Base-by-base conservation (phyloP, 2,113 vertebrate genomes). In the Ictidomys tridecemlineatus region DNA sequence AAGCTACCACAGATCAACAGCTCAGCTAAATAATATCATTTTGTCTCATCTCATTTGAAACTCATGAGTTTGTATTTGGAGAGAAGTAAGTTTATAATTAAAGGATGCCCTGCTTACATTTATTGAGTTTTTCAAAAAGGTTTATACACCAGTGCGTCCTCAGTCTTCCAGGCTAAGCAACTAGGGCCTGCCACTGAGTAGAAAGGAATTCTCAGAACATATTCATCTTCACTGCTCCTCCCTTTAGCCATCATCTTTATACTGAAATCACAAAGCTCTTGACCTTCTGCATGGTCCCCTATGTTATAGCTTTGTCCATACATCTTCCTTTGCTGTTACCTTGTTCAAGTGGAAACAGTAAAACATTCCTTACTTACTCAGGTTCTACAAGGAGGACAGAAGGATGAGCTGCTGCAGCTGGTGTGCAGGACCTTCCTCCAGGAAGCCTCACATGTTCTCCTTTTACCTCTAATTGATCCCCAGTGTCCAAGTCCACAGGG, bases 201-300 rank as follows among this genome's bases (percentile, higher is more conserved):
- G 14, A 32, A 88, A 8, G 0, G 24, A 53, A 48, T 28, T 42
- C 18, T 37, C 0, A 79, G 4, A 9, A 26, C 65, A 1, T 2
- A 51, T 24, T 8, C 5, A 8, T 45, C 8, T 26, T 86, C 37
- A 39, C 12, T 34, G 0, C 18, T 61, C 5, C 37, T 20, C 51
- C 5, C 6, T 8, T 14, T 58, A 32, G n/a, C 61, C n/a, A n/a
- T 26, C 34, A 10, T 70, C 53, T 28, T 72, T 32, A 34, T 34
- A 30, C 32, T 69, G 30, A 34, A 34, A 34, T 69, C 18, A 30
- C 30, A 34, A 32, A 69, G 14, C 12, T 0, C 65, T 34, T 69
- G 30, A 5, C 65, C 65, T 69, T 69, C 1, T 69, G 65, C 30
- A 69, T 6, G 1, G 14, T 34, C 16, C 14, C 30, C 65, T 34